Conservation (phyloP, 2,113 vertebrate species). For the Vulpes ferrilata region DNA sequence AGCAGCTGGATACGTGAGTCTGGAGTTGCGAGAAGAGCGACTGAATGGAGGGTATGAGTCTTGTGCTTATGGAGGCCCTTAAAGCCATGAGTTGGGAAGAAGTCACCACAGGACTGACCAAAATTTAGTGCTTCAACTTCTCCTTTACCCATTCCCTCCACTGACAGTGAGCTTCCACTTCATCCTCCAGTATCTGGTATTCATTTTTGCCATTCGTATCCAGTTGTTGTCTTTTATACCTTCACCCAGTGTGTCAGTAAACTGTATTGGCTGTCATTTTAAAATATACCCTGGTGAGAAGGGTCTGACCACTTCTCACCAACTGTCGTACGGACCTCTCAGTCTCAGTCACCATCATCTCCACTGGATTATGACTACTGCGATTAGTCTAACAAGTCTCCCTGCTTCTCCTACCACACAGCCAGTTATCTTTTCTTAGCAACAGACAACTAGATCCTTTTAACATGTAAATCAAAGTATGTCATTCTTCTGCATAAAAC, state of each 20-base stretch:
- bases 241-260: slow-evolving; percentile 24
- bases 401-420: background rate
- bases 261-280: background rate
- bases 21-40: background rate
- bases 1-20: background rate
- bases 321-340: background rate
- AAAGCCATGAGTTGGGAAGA: background rate
- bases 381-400: slow-evolving; percentile 21
- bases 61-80: background rate
- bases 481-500: background rate
- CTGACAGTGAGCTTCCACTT: background rate
- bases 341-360: background rate
- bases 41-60: background rate
- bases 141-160: background rate
- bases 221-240: slow-evolving; percentile 29
- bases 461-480: background rate
- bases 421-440: background rate
- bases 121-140: slow-evolving; percentile 29
- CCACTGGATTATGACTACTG: background rate
- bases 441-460: background rate
- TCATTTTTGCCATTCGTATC: background rate
- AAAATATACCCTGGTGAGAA: slow-evolving; percentile 11
- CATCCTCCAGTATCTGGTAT: background rate
- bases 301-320: background rate
- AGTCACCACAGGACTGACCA: background rate